Evolutionary conservation across 2,113 vertebrate species (phyloP).

Genomic region (Arenaria interpres): DNA sequence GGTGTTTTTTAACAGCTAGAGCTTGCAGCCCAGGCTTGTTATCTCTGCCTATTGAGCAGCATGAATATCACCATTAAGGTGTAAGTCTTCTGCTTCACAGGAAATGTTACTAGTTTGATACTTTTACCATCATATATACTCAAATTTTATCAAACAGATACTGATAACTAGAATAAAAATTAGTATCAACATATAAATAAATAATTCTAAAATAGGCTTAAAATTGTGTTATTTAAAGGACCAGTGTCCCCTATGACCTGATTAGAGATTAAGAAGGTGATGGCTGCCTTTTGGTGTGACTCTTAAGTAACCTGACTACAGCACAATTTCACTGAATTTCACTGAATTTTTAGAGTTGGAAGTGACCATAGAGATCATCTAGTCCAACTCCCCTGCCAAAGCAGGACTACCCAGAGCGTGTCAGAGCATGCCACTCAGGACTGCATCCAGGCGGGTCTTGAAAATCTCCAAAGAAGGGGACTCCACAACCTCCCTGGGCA

Average conservation of each 20-base stretch:
- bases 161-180: not conserved
- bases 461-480: too few relatives aligned
- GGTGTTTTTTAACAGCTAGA: not conserved
- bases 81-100: not conserved
- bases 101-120: not conserved
- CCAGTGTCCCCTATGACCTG: not conserved
- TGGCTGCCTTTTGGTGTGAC: not conserved
- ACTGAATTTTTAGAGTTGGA: too few relatives aligned
- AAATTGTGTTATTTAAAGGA: not conserved
- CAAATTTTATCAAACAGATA: not conserved
- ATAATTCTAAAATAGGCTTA: not conserved
- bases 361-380: too few relatives aligned
- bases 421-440: too few relatives aligned
- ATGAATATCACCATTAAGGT: not conserved
- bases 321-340: too few relatives aligned
- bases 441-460: too few relatives aligned
- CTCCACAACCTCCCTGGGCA: too few relatives aligned
- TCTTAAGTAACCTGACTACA: not conserved
- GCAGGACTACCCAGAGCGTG: too few relatives aligned
- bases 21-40: not conserved
- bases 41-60: not conserved
- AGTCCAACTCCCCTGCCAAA: too few relatives aligned
- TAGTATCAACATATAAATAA: fast-evolving
- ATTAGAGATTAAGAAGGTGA: not conserved
- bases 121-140: not conserved